phyloP scores from a whole-genome alignment of 2,888 invertebrate genomes.

The Abscondita cerata region DNA sequence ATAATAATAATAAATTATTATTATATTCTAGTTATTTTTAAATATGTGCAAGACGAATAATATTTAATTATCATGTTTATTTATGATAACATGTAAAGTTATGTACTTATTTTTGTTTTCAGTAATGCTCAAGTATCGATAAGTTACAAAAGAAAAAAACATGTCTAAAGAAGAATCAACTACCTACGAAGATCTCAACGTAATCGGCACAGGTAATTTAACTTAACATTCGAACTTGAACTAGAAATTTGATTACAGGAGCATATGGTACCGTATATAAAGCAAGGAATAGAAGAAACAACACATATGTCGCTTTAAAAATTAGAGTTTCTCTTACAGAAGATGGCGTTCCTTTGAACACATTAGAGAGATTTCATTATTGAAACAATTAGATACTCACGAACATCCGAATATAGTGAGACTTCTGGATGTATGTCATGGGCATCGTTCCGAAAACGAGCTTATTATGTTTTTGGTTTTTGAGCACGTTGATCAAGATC shows the following conservation, averaged over 20 bases:
- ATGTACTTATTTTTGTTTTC: not conserved
- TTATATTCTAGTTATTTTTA: too few species aligned
- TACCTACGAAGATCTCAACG: conserved; percentile 29
- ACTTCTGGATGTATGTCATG: conserved; percentile 88
- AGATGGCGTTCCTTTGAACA: conserved; percentile 93
- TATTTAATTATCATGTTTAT: too few species aligned
- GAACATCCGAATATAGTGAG: conserved; percentile 95
- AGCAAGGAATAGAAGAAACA: conserved; percentile 81
- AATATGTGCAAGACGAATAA: too few species aligned
- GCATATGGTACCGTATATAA: conserved; percentile 98
- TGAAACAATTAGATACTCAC: conserved; percentile 86
- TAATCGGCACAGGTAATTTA: conserved; percentile 55
- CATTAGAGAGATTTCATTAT: conserved; percentile 91
- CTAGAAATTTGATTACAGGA: conserved; percentile 63
- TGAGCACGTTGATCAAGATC: conserved; percentile 92
- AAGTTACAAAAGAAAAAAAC: too few species aligned
- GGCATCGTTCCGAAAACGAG: conserved; percentile 74
- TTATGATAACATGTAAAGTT: too few species aligned
- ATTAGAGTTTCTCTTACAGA: conserved; percentile 88
- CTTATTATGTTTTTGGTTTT: conserved; percentile 90
- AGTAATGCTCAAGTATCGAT: not conserved
- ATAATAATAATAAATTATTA: too few species aligned
- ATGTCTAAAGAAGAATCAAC: conserved; percentile 25
- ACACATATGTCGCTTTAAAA: conserved; percentile 89
- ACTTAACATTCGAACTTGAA: not conserved